Base-by-base conservation (phyloP, 2,113 vertebrate genomes). In the Pungitius pungitius region DNA sequence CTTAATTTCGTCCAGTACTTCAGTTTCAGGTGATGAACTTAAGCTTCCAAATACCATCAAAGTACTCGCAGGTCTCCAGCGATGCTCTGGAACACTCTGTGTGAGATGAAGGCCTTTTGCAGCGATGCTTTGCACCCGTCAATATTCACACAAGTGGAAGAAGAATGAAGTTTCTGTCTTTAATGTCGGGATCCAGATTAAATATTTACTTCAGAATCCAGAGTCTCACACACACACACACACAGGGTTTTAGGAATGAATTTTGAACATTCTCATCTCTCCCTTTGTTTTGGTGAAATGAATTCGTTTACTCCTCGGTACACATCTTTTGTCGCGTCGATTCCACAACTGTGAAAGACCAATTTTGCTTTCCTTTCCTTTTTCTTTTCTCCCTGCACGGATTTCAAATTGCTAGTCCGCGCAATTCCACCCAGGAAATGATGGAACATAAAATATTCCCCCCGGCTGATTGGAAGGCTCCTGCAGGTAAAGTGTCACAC, bases 181-280 rank as follows among this genome's bases (percentile, higher is more conserved):
- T 26, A 9, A 43, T 18, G 39, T 27, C 13, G 1, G 14, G 15
- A 45, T 63, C 58, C 18, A 33, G 11, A 64, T 40, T n/a, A 35
- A 58, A 13, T 10, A 17, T 18, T 43, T 3, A 40, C 37, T 37
- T 58, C 54, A 33, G 35, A 45, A 12, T n/a, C 26, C 17, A 40
- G 5, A 55, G 6, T 55, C 35, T 40, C n/a, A 40, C 64, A 40
- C 49, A 27, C 55, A 49, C 68, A 59, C 55, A 47, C 42, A 59
- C 27, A 49, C 15, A 6, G 6, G 13, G 2, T 30, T 64, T 62
- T 13, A 26, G 2, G 27, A 14, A 1, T 15, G 14, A 2, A 55
- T 55, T 26, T 26, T 6, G 3, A 26, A 24, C 12, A 11, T 52
- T 47, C 45, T 47, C 8, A 3, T 49, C 20, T 52, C 13, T 24